phyloP scores from a whole-genome alignment of 1,140 invertebrate genomes.

The Conus betulinus region DNA sequence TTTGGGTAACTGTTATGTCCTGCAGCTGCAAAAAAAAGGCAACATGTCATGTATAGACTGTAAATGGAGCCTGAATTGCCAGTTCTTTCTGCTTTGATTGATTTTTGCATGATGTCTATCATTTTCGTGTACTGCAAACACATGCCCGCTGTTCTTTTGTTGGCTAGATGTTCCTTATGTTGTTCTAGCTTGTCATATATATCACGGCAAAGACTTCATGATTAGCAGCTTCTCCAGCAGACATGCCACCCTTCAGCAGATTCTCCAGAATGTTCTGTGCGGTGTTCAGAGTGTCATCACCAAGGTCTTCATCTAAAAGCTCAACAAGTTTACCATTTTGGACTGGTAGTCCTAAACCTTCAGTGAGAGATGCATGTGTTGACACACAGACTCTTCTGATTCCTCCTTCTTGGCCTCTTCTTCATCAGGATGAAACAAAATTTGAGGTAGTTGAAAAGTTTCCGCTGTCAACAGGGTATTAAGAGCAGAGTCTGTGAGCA shows the following conservation, averaged over 20 bases:
- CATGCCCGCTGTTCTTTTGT: conserved; percentile 35
- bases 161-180: background rate
- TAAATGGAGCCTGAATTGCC: conserved; percentile 53
- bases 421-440: background rate
- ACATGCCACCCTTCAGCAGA: background rate
- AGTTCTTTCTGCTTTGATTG: conserved; percentile 59
- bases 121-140: conserved; percentile 63
- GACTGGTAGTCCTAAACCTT: too few species aligned
- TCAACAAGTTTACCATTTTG: background rate
- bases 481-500: conserved; percentile 49
- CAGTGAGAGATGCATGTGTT: background rate
- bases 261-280: background rate
- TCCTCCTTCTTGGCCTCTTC: background rate
- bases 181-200: conserved; percentile 55
- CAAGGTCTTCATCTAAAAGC: background rate
- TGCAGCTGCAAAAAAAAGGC: conserved; percentile 72
- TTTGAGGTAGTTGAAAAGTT: background rate
- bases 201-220: conserved; percentile 4
- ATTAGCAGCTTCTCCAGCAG: background rate
- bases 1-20: conserved; percentile 77
- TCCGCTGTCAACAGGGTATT: conserved; percentile 26
- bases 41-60: conserved; percentile 67
- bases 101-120: conserved; percentile 52
- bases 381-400: background rate
- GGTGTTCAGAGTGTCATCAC: background rate